Percentiles rank a stretch among this genome's conserved stretches.
Evolutionary conservation across 2,797 vertebrate genomes (phyloP).

Genomic region (Micropoecilia bifurca): DNA sequence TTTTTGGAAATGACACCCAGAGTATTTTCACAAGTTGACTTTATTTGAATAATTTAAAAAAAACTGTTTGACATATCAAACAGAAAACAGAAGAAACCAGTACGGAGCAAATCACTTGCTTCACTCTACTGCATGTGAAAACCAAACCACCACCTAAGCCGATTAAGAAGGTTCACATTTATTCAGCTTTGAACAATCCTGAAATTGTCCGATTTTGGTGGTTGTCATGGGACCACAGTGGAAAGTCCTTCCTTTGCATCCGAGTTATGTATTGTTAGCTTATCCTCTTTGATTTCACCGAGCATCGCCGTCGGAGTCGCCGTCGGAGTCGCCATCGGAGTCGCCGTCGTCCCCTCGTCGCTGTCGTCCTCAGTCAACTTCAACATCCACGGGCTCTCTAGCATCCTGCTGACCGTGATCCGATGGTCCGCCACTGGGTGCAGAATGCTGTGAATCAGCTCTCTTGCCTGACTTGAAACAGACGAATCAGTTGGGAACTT

Average conservation of each 20-base stretch:
- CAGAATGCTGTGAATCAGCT: conserved; percentile 29
- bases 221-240: not conserved
- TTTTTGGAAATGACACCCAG: too few relatives aligned
- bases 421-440: conserved; percentile 26
- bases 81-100: not conserved
- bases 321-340: not conserved
- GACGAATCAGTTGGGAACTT: not conserved
- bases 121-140: not conserved
- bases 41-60: not conserved
- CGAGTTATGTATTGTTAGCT: not conserved
- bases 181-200: not conserved
- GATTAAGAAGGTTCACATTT: not conserved
- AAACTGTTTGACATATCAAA: too few relatives aligned
- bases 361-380: not conserved
- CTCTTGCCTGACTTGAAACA: conserved; percentile 16
- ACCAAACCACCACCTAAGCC: not conserved
- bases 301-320: not conserved
- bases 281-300: not conserved
- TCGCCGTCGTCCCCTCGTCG: not conserved
- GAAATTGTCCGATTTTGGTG: not conserved
- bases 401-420: conserved; percentile 15
- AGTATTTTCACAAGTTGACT: not conserved
- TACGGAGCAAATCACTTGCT: not conserved
- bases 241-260: conserved; percentile 23
- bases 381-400: conserved; percentile 21